Percentiles rank a stretch among this genome's conserved stretches.
These are phyloP conservation scores for Amia ocellicauda DNA, from an alignment of 2,113 vertebrate genomes.

Conservation along the genomic window DNA sequence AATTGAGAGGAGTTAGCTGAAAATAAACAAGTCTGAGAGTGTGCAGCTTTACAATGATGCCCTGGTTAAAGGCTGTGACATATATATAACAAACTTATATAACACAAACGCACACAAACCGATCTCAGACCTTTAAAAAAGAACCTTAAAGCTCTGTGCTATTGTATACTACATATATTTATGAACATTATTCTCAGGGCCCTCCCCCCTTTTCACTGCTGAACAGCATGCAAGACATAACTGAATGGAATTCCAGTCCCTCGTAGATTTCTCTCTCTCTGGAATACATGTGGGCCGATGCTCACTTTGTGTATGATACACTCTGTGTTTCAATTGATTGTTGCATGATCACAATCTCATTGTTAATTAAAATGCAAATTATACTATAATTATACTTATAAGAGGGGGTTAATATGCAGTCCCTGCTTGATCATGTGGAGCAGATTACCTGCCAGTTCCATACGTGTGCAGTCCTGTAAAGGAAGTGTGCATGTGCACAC, in stretches of 20 bases:
- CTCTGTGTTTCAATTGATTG: constrained; percentile 58
- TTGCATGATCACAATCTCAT: constrained; percentile 68
- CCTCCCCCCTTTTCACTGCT: too few relatives aligned
- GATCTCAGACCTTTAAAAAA: too few relatives aligned
- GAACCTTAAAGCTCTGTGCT: too few relatives aligned
- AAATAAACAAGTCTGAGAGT: constrained; percentile 46
- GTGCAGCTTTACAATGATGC: constrained; percentile 35
- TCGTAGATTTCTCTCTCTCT: too few relatives aligned
- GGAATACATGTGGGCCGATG: constrained; percentile 12
- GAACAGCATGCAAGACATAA: too few relatives aligned
- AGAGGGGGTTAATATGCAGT: constrained; percentile 52
- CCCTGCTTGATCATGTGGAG: constrained; percentile 49
- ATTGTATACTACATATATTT: too few relatives aligned
- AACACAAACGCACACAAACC: too few relatives aligned
- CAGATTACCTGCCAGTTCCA: constrained; percentile 60
- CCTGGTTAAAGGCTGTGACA: constrained; percentile 15
- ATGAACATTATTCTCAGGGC: too few relatives aligned
- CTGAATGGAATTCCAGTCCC: too few relatives aligned
- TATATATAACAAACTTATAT: too few relatives aligned
- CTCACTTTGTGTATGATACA: too few relatives aligned
- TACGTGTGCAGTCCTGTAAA: constrained; percentile 45
- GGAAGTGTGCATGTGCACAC: constrained; percentile 44
- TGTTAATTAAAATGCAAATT: constrained; percentile 74
- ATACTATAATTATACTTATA: constrained; percentile 71
- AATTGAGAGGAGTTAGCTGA: constrained; percentile 63